phyloP scores from a whole-genome alignment of 2,888 invertebrate genomes.

The Eristalinus sepulchralis region DNA sequence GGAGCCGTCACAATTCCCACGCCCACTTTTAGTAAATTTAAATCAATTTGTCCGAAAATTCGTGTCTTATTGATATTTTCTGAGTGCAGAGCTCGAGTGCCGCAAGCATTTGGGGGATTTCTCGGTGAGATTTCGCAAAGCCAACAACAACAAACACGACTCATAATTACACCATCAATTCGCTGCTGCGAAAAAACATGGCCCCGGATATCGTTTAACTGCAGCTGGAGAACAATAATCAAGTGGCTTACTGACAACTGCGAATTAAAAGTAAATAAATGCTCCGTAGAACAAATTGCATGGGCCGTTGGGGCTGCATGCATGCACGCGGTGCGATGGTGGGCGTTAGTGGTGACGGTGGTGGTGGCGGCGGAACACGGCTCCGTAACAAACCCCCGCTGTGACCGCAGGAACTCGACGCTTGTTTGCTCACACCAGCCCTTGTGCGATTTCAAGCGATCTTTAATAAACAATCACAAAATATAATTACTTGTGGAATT shows the following conservation, averaged over 20 bases:
- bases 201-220: constrained; percentile 68
- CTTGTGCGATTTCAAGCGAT: constrained; percentile 22
- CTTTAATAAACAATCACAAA: constrained; percentile 48
- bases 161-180: constrained; percentile 64
- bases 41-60: constrained; percentile 68
- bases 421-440: constrained; percentile 46
- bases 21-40: constrained; percentile 68
- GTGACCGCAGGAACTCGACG: constrained; percentile 31
- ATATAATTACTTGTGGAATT: constrained; percentile 65
- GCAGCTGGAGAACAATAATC: constrained; percentile 71
- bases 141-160: constrained; percentile 7
- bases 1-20: constrained; percentile 69
- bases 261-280: constrained; percentile 68
- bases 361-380: constrained; percentile 20
- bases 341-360: constrained; percentile 16
- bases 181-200: constrained; percentile 35
- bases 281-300: constrained; percentile 61
- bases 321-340: neutral
- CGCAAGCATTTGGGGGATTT: constrained; percentile 20
- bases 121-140: constrained; percentile 6
- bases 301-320: constrained; percentile 25
- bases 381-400: constrained; percentile 25
- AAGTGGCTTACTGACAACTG: constrained; percentile 70
- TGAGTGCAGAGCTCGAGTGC: constrained; percentile 43
- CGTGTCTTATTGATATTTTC: constrained; percentile 65